phyloP scores from a whole-genome alignment of 2,797 vertebrate genomes.

The Fringilla coelebs region DNA sequence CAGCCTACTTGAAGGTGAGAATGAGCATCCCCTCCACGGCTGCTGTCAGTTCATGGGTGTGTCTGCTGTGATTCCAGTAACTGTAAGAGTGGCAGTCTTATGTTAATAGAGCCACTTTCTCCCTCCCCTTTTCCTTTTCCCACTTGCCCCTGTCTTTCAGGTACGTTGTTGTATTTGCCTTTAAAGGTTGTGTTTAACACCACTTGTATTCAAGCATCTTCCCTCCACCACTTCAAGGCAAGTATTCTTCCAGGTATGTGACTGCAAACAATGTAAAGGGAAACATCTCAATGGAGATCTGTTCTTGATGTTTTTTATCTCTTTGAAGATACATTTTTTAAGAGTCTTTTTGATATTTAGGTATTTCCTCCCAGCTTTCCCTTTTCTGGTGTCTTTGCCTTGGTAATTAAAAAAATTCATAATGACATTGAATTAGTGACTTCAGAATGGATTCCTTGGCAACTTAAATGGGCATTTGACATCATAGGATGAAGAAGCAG shows the following conservation, averaged over 20 bases:
- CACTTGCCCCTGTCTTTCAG: not conserved
- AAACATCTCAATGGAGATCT: conserved; percentile 22
- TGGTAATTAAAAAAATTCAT: not conserved
- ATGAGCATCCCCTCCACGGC: not conserved
- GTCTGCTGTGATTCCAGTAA: not conserved
- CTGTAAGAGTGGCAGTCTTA: not conserved
- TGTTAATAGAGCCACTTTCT: not conserved
- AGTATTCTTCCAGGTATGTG: conserved; percentile 47
- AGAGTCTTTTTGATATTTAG: conserved; percentile 25
- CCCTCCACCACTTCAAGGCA: conserved; percentile 20
- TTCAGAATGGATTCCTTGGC: not conserved
- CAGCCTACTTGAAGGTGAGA: not conserved
- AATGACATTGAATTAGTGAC: not conserved
- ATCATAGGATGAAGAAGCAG: not conserved
- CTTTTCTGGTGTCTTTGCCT: conserved; percentile 1
- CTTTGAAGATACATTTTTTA: conserved; percentile 37
- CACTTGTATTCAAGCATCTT: not conserved
- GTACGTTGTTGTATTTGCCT: not conserved
- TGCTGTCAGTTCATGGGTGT: not conserved
- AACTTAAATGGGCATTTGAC: not conserved
- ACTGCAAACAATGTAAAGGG: conserved; percentile 13
- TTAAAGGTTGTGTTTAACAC: conserved; percentile 34
- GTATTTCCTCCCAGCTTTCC: conserved; percentile 4
- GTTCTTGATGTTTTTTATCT: not conserved
- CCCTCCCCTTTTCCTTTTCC: not conserved